Percentiles rank a stretch among this genome's conserved stretches.
These are phyloP conservation scores for Limnephilus rhombicus DNA, from an alignment of 2,888 invertebrate genomes.

Conservation along the genomic window DNA sequence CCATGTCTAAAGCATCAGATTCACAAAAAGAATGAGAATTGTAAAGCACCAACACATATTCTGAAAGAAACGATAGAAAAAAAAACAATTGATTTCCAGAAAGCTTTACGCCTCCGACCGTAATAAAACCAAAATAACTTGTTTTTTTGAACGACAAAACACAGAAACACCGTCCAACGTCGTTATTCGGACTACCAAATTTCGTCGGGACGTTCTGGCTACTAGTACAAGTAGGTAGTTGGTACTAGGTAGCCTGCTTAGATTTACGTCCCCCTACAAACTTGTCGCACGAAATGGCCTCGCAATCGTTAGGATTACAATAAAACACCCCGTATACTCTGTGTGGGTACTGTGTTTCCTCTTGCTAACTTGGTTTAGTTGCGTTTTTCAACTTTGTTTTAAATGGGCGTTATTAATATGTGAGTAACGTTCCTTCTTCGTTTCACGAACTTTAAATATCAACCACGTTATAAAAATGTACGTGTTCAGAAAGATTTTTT, in stretches of 20 bases:
- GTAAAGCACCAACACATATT: not conserved
- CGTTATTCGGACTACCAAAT: not conserved
- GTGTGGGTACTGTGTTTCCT: constrained; percentile 32
- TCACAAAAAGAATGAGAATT: not conserved
- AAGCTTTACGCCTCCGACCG: not conserved
- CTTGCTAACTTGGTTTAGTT: constrained; percentile 11
- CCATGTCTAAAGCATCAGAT: not conserved
- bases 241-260: constrained; percentile 5
- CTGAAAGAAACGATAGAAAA: not conserved
- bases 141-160: not conserved
- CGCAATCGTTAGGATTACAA: constrained; percentile 48
- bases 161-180: not conserved
- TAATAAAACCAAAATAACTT: not conserved
- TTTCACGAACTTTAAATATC: too few relatives aligned
- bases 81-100: not conserved
- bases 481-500: too few relatives aligned
- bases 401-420: not conserved
- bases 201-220: not conserved
- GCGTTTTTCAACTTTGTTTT: not conserved
- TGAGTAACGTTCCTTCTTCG: too few relatives aligned
- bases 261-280: constrained; percentile 48
- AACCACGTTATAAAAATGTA: too few relatives aligned
- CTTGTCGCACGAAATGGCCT: constrained; percentile 45
- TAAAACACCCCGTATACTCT: constrained; percentile 46
- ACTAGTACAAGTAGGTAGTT: not conserved